Percentiles rank a stretch among this genome's conserved stretches.
Evolutionary conservation across 2,888 invertebrate species (phyloP).

Genomic region (Neocrepidodera transversa): DNA sequence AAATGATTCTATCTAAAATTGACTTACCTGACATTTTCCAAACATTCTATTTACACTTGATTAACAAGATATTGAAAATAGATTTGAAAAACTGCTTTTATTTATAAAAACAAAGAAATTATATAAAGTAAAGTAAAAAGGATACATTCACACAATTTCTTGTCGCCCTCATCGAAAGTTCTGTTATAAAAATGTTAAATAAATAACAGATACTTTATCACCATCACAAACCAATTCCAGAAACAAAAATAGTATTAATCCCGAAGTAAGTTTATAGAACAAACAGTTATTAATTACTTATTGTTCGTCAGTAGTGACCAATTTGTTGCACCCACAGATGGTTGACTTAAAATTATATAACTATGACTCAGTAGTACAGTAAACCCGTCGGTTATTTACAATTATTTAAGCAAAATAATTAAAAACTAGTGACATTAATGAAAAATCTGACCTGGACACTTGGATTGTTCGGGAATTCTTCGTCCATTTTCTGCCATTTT

Average conservation of each 20-base stretch:
- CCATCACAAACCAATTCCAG: neutral
- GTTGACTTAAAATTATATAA: slow-evolving; percentile 59
- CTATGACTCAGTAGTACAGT: slow-evolving; percentile 42
- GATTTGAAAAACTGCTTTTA: neutral
- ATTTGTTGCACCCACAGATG: slow-evolving; percentile 56
- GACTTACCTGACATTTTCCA: neutral
- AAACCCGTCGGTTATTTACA: slow-evolving; percentile 32
- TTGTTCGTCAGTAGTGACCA: slow-evolving; percentile 14
- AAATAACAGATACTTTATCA: neutral
- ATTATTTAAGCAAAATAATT: slow-evolving; percentile 7
- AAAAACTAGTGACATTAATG: slow-evolving; percentile 21
- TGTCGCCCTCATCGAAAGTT: neutral
- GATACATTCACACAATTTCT: too few species aligned
- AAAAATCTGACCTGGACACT: slow-evolving; percentile 57
- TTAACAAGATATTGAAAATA: neutral
- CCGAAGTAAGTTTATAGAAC: slow-evolving; percentile 20
- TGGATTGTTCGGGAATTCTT: slow-evolving; percentile 57
- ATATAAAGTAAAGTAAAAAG: too few species aligned
- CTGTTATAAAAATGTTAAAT: neutral
- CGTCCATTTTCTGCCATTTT: slow-evolving; percentile 62
- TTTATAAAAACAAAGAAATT: neutral
- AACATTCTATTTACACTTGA: neutral
- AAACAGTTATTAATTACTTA: slow-evolving; percentile 23
- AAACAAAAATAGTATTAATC: slow-evolving; percentile 3
- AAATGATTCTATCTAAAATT: neutral